These are phyloP conservation scores for Dione juno DNA, from an alignment of 2,888 invertebrate species.

Conservation along the genomic window DNA sequence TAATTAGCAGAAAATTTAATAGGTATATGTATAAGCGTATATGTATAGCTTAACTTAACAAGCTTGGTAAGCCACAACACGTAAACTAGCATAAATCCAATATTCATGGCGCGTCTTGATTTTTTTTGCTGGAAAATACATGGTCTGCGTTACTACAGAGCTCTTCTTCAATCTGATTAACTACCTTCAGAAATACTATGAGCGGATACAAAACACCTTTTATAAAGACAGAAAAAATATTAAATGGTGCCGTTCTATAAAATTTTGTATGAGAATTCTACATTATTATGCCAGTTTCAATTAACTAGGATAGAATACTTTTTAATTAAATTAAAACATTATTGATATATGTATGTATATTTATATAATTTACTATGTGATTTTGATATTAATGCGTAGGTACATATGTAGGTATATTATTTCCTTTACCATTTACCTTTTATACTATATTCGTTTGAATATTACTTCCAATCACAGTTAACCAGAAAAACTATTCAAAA, in stretches of 20 bases:
- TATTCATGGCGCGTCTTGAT: conserved; percentile 30
- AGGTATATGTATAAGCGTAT: not conserved
- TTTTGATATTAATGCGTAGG: no score
- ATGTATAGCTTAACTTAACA: not conserved
- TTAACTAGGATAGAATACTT: no score
- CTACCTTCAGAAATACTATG: not conserved
- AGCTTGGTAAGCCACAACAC: conserved; percentile 11
- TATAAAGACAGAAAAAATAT: not conserved
- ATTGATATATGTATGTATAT: no score
- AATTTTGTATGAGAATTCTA: not conserved
- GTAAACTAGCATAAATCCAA: conserved; percentile 23
- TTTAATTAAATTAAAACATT: no score
- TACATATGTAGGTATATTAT: no score
- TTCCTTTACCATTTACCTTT: no score
- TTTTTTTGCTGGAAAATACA: conserved; percentile 16
- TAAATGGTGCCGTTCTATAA: not conserved
- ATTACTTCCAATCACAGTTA: no score
- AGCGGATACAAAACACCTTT: not conserved
- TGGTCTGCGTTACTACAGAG: conserved; percentile 15
- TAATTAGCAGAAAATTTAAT: no score
- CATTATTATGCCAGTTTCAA: no score
- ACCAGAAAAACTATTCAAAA: no score
- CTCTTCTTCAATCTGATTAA: conserved; percentile 17
- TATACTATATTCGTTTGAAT: no score
- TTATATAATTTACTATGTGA: no score